Evolutionary conservation across 1,140 invertebrate genomes (phyloP), one percentile per base, ranked within the genome.

Genomic region (Nephila pilipes): DNA sequence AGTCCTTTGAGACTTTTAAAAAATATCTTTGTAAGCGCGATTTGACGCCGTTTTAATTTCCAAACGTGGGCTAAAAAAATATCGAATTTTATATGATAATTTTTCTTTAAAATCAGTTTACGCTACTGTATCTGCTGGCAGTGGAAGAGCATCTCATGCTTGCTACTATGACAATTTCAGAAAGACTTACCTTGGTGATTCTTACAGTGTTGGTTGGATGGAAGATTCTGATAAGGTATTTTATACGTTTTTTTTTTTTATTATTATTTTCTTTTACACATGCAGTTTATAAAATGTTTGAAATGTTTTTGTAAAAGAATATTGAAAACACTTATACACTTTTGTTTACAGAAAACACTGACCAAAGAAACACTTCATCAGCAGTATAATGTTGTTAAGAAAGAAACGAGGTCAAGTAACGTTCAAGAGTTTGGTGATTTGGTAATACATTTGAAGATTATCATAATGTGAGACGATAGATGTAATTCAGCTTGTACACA

Each of bases 171-270:
- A 97, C 94, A 94, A 96, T 3, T 92, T 95, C 18, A 93, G 95
- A 60, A 75, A 95, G 32, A 97, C 96, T 20, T 97, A 96, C 94
- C 94, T 97, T 18, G 97, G 96, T 20, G 97, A 97, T 95, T 96
- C 96, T 3, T 97, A 97, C 94, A 96, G 96, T 94, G 96, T 97
- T 32, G 96, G 96, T 60, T 97, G 97, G 97, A 96, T 97, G 96
- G 95, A 97, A 95, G 96, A 97, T 95, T 96, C 96, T n/a, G 97
- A 97, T 94, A 95, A 95, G 94, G 96, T 93, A 75, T 0, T 29
- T 2, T 65, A 8, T n/a, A 29, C 8, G 10, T 8, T 63, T 12
- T 25, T 25, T n/a, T n/a, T 10, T 16, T 22, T 60, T 60, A 6
- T 60, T n/a, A n/a, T 5, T 8, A 46, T 8, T 46, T 46, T 5